Percentiles rank a stretch among this genome's conserved stretches.
These are phyloP conservation scores for Acridotheres tristis DNA, from an alignment of 2,797 vertebrate genomes.

Conservation along the genomic window DNA sequence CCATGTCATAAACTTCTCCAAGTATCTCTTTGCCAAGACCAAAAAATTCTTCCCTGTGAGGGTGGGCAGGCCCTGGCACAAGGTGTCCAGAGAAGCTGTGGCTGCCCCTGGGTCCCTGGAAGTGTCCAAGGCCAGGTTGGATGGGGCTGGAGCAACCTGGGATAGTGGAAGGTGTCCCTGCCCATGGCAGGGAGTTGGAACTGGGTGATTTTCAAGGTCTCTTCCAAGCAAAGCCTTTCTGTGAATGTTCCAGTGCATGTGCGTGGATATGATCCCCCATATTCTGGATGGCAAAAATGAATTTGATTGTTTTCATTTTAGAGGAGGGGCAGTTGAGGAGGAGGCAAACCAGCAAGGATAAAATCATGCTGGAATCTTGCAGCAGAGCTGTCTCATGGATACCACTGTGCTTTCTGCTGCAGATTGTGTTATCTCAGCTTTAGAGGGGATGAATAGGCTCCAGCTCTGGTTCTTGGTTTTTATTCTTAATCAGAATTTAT, in stretches of 20 bases:
- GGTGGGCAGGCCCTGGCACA: not conserved
- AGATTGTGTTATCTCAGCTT: not conserved
- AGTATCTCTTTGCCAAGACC: not conserved
- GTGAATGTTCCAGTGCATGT: not conserved
- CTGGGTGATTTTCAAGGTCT: not conserved
- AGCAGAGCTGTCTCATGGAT: not conserved
- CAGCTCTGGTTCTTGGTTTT: not conserved
- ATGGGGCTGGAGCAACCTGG: fast-evolving
- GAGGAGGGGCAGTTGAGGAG: not conserved
- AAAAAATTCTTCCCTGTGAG: not conserved
- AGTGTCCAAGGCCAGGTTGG: not conserved
- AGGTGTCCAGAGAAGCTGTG: not conserved
- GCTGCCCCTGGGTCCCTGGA: not conserved
- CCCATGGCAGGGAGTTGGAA: fast-evolving
- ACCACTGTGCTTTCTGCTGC: not conserved
- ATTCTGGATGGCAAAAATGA: not conserved
- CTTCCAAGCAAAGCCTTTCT: not conserved
- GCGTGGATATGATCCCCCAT: not conserved
- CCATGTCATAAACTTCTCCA: not conserved
- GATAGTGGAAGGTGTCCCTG: fast-evolving
- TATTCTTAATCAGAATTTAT: not conserved
- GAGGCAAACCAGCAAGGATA: not conserved
- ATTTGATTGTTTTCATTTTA: not conserved
- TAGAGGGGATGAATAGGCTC: not conserved
- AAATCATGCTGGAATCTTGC: not conserved